A percentile compares a stretch with the other conserved stretches of the same genome.
Conservation (phyloP, 2,113 vertebrate genomes). For the Sturnus vulgaris region DNA sequence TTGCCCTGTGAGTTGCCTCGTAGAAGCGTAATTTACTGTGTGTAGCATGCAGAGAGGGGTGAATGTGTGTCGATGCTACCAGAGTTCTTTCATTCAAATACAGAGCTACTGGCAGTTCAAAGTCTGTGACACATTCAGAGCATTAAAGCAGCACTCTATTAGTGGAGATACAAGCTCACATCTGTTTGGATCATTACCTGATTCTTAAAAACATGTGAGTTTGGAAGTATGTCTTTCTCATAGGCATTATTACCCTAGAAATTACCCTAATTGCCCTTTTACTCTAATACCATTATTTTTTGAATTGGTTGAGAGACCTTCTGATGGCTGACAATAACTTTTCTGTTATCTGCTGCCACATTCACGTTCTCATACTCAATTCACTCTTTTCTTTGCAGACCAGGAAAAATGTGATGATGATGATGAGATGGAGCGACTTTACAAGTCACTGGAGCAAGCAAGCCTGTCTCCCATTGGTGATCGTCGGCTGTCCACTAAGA, state of each 20-base stretch:
- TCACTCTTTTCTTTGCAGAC: constrained; percentile 47
- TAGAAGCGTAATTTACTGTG: neutral
- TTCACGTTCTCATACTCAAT: neutral
- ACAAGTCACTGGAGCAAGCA: constrained; percentile 90
- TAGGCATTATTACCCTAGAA: neutral
- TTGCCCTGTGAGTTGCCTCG: neutral
- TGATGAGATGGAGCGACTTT: constrained; percentile 94
- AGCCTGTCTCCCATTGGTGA: constrained; percentile 92
- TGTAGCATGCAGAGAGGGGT: neutral
- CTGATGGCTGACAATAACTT: neutral
- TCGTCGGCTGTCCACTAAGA: constrained; percentile 87
- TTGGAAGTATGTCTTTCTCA: neutral
- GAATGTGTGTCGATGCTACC: neutral
- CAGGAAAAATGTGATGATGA: constrained; percentile 72
- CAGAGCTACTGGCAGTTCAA: neutral
- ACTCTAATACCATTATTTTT: neutral
- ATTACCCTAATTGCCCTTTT: neutral
- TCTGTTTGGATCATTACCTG: neutral
- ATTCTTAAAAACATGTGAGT: neutral
- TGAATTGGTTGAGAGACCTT: neutral
- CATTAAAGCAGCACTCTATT: neutral
- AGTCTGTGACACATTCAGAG: neutral
- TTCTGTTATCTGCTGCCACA: neutral
- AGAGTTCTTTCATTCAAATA: neutral
- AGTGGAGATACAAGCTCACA: neutral